These are phyloP conservation scores for Eira barbara DNA, from an alignment of 2,113 vertebrate species.

Conservation along the genomic window DNA sequence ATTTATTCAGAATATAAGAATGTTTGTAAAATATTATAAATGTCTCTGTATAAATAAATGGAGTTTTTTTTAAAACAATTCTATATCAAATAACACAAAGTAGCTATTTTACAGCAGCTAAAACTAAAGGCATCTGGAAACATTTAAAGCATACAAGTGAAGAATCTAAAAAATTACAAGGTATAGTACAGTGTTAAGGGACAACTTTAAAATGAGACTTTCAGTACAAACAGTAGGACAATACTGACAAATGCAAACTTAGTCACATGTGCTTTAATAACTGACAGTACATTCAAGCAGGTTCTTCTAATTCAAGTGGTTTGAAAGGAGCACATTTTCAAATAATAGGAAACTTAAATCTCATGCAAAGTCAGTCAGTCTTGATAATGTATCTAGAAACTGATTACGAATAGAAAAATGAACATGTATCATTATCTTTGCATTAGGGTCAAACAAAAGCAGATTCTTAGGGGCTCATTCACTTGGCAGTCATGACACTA, in stretches of 20 bases:
- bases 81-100: constrained; percentile 85
- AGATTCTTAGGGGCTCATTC: neutral
- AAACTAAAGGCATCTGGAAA: constrained; percentile 78
- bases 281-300: constrained; percentile 79
- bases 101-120: constrained; percentile 85
- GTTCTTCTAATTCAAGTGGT: constrained; percentile 68
- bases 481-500: neutral
- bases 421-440: neutral
- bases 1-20: constrained; percentile 92
- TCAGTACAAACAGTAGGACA: constrained; percentile 70
- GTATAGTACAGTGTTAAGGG: constrained; percentile 62
- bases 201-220: constrained; percentile 57
- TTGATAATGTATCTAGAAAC: constrained; percentile 40
- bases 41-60: constrained; percentile 93
- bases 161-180: constrained; percentile 63
- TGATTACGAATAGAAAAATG: neutral
- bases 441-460: neutral
- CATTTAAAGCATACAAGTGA: constrained; percentile 68
- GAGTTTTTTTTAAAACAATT: constrained; percentile 81
- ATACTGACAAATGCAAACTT: constrained; percentile 74
- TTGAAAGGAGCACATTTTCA: constrained; percentile 63
- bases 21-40: constrained; percentile 91
- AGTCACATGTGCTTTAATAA: constrained; percentile 75
- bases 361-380: constrained; percentile 65
- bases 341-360: constrained; percentile 66